Evolutionary conservation across 2,797 vertebrate genomes (phyloP).

Genomic region (Sitta carolinensis): DNA sequence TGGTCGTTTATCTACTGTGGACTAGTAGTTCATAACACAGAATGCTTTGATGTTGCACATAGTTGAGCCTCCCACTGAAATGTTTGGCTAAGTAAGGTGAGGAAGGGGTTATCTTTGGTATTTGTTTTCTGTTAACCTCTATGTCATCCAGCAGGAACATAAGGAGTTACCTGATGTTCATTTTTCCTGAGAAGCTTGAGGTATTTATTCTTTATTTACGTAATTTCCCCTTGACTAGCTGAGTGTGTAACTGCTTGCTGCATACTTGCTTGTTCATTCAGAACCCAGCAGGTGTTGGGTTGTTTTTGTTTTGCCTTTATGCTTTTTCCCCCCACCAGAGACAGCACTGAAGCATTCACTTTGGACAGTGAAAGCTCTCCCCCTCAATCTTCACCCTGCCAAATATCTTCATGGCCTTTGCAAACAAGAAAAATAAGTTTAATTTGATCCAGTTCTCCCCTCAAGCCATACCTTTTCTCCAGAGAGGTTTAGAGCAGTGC

Average conservation of each 20-base stretch:
- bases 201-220: neutral
- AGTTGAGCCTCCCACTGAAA: neutral
- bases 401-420: neutral
- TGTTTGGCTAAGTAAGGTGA: neutral
- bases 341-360: neutral
- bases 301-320: rapidly evolving
- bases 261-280: neutral
- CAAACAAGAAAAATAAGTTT: neutral
- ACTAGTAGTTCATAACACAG: neutral
- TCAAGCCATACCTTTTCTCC: neutral
- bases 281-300: neutral
- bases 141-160: neutral
- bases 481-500: neutral
- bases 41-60: neutral
- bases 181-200: neutral
- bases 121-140: neutral
- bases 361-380: neutral
- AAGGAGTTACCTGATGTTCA: neutral
- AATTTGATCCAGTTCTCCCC: neutral
- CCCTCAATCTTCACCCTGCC: neutral
- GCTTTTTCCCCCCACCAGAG: neutral
- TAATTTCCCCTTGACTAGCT: neutral
- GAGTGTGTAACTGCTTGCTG: neutral
- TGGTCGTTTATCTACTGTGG: neutral
- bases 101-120: neutral